Conservation (phyloP, 2,113 vertebrate genomes). For the Colossoma macropomum region DNA sequence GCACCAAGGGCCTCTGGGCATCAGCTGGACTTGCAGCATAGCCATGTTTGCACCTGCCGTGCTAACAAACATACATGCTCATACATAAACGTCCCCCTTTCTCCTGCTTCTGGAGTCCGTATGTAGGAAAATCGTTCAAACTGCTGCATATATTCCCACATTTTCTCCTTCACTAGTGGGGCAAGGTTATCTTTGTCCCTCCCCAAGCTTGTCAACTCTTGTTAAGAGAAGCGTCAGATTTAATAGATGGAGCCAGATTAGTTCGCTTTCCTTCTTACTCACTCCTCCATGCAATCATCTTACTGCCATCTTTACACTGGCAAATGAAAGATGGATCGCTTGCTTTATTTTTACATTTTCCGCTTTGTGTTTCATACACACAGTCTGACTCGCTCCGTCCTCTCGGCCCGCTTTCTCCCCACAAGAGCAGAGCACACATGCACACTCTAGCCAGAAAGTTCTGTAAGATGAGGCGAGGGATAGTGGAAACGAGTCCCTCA, state of each 20-base stretch:
- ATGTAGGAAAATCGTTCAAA: neutral
- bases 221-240: conserved; percentile 72
- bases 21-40: conserved; percentile 26
- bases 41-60: conserved; percentile 36
- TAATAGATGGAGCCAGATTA: conserved; percentile 71
- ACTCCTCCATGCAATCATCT: conserved; percentile 66
- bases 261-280: conserved; percentile 66
- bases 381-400: neutral
- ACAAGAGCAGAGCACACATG: conserved; percentile 4
- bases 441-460: conserved; percentile 56
- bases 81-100: conserved; percentile 5
- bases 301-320: conserved; percentile 67
- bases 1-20: conserved; percentile 58
- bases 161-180: conserved; percentile 52
- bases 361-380: conserved; percentile 34
- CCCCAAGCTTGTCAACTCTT: conserved; percentile 70
- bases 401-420: conserved; percentile 5
- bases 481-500: conserved; percentile 53
- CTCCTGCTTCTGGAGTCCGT: neutral
- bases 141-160: conserved; percentile 49
- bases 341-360: conserved; percentile 60
- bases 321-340: conserved; percentile 68
- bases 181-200: conserved; percentile 56
- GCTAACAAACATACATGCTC: conserved; percentile 32
- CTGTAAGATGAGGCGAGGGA: conserved; percentile 53